Base-by-base conservation (phyloP, 2,113 vertebrate genomes). In the Butorides virescens region DNA sequence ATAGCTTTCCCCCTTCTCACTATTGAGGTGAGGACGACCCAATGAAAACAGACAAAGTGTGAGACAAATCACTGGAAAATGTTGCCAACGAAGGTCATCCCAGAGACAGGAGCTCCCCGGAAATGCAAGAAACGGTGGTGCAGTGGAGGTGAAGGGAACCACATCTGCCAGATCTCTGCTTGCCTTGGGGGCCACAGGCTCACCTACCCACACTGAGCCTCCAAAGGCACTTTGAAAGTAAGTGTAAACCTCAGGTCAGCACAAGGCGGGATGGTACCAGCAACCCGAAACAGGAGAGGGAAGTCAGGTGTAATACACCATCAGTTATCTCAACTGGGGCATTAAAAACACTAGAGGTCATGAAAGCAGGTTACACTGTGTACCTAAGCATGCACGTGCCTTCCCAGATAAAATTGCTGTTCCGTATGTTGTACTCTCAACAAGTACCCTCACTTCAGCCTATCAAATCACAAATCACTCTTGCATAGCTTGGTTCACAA, bases 221-320 rank as follows among this genome's bases (percentile, higher is more conserved):
- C 27, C 39, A 90, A 87, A 77, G 12, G 25, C 29, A 42, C 55
- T 73, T 18, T 6, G 26, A 47, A 76, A 77, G 65, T 0, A 42
- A 23, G 12, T 74, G 27, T 20, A 58, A 39, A 42, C 2, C 3
- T 39, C 39, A 63, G 30, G 15, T 50, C 39, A 59, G 50, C 66
- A 50, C 20, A 75, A 74, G 15, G 55, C 32, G 74, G 47, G 32
- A 18, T 8, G 29, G 34, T 22, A 53, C 10, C 44, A 92, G 23
- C 29, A 92, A 42, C 2, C 0, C 0, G 0, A 32, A 52, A 49
- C 12, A 58, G 11, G 16, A 34, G 16, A 74, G 13, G 11, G n/a
- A 46, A 42, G 20, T 50, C 66, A 61, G n/a, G 23, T 53, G 25
- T 15, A 58, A 66, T 7, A 25, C 47, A 70, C 15, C 49, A 71